Evolutionary conservation across 2,888 invertebrate species (phyloP), one percentile per base, ranked within the genome.

Genomic region (Luperina nickerlii): DNA sequence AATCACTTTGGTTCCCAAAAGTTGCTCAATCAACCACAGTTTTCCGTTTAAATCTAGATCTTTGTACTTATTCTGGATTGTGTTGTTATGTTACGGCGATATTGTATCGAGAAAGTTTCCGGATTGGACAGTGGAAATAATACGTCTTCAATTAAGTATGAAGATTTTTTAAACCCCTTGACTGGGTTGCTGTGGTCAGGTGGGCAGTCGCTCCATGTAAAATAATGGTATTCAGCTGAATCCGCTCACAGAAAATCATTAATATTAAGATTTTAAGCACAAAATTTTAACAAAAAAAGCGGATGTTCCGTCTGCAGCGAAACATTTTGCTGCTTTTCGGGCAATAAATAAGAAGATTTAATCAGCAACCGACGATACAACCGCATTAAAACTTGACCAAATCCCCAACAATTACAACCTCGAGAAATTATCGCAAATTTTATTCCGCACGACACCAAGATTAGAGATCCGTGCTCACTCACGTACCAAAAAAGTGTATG

Each of bases 1-100:
- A 78, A 78, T 77, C 74, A 81, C 76, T 66, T 65, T 74, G 74
- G 82, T 90, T 91, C 90, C 88, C 81, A 92, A 93, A 92, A 92
- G 87, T 85, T 84, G 74, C 82, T 86, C 81, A 81, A 90, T 90
- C 76, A 81, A 92, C 91, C 90, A 89, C 90, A 90, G 82, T 88
- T 90, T 93, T 93, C 91, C 87, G 82, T 89, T 88, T 90, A 90
- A 90, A 79, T 78, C 70, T 80, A 86, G 70, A 79, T 78, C 62
- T 51, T 48, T 51, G n/a, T 32, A 13, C 78, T 69, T 91, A 91
- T 92, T 91, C 91, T 88, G 76, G 76, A 75, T 54, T 18, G 13
- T 51, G 20, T 76, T 27, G 15, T 48, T 27, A 15, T 65, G 7
- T 3, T n/a, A 24, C 13, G 1, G 57, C 51, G 27, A 38, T 60